phyloP scores from a whole-genome alignment of 2,113 vertebrate species.

The Eptesicus fuscus region DNA sequence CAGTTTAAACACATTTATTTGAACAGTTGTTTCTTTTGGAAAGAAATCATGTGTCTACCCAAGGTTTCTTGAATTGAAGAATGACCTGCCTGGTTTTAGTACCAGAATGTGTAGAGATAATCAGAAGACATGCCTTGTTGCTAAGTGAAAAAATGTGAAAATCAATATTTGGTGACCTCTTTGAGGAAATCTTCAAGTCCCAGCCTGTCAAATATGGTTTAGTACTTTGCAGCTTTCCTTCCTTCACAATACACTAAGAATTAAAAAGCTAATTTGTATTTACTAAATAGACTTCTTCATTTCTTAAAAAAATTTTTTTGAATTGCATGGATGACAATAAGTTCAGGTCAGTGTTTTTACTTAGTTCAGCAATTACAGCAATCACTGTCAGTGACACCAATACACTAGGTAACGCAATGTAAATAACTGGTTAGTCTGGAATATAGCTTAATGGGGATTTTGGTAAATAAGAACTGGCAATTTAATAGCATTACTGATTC shows the following conservation, averaged over 20 bases:
- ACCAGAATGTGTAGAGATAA: background rate
- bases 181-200: background rate
- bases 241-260: background rate
- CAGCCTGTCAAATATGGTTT: background rate
- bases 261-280: background rate
- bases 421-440: background rate
- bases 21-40: conserved; percentile 25
- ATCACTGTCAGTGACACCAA: background rate
- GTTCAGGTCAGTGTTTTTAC: background rate
- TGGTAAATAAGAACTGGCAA: background rate
- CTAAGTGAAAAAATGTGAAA: conserved; percentile 18
- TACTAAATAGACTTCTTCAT: background rate
- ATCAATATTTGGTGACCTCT: background rate
- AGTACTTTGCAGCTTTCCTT: background rate
- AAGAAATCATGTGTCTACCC: background rate
- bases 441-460: background rate
- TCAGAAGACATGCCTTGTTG: background rate
- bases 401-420: background rate
- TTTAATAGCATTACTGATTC: background rate
- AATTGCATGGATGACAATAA: background rate
- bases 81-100: background rate
- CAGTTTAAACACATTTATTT: conserved; percentile 40
- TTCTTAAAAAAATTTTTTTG: background rate
- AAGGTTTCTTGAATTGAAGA: background rate
- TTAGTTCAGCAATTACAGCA: background rate